Evolutionary conservation across 1,140 invertebrate genomes (phyloP).

Genomic region (Macrostomum lignano): DNA sequence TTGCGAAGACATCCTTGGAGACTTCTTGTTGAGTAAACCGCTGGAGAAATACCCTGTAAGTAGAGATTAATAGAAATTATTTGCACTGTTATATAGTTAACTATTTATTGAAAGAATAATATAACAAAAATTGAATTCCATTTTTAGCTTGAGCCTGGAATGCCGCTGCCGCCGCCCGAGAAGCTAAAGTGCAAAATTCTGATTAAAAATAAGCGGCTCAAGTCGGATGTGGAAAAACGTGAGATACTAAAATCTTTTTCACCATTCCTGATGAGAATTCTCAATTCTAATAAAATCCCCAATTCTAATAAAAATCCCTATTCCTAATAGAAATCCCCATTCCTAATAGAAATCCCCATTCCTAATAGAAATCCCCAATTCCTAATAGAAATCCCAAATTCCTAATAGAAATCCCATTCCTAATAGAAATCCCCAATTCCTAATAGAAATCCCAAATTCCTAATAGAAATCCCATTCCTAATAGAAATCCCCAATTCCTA

Average conservation of each 20-base stretch:
- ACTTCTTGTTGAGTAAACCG: constrained; percentile 34
- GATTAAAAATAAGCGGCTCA: constrained; percentile 83
- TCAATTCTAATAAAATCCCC: too few species aligned
- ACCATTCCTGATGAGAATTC: neutral
- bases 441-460: too few species aligned
- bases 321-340: too few species aligned
- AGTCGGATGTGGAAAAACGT: constrained; percentile 75
- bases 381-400: too few species aligned
- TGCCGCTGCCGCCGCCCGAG: constrained; percentile 54
- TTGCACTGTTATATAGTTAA: neutral
- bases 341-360: too few species aligned
- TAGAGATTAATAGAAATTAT: constrained; percentile 36
- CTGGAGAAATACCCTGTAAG: constrained; percentile 18
- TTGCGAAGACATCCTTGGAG: constrained; percentile 71
- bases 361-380: too few species aligned
- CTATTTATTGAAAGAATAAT: neutral
- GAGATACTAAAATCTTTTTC: too few species aligned
- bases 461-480: too few species aligned
- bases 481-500: too few species aligned
- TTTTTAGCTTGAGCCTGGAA: constrained; percentile 39
- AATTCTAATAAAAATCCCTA: too few species aligned
- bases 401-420: too few species aligned
- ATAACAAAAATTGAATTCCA: neutral
- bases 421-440: too few species aligned
- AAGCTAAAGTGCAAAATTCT: constrained; percentile 63